Evolutionary conservation across 2,888 invertebrate species (phyloP), one percentile per base, ranked within the genome.

Genomic region (Zygaena filipendulae): DNA sequence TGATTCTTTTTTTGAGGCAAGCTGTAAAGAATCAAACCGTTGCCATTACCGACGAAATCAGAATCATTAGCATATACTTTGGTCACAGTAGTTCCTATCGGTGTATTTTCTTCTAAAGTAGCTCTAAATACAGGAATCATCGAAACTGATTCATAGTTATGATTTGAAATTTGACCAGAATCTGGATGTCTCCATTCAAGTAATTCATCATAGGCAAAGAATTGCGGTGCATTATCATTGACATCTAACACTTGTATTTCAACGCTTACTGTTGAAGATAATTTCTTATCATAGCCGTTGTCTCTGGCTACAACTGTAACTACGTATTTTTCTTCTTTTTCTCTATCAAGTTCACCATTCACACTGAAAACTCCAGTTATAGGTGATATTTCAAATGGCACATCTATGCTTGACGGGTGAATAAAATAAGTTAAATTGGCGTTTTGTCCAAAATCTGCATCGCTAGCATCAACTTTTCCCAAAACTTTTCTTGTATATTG

Each of bases 11-110:
- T 81, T 35, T 88, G 85, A 1, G 87, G 84, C 23, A 93, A 74
- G 43, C 90, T 89, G 42, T 89, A 94, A 1, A 93, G 66, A 2
- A 94, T 85, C 22, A 92, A 64, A 0, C 93, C 93, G 50, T 94
- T 94, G n/a, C 93, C 93, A 50, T 93, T 92, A 2, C 91, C 90
- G 22, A 86, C 68, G 43, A 91, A 91, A 57, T 95, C 94, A 8
- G 90, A 86, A 62, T 95, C 94, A 39, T 92, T 92, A 1, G 94
- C 94, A 36, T 84, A 87, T 2, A 94, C 85, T 60, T 85, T 86
- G 1, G 87, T 85, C 0, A 94, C 87, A 23, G 86, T 74, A 20
- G 87, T 87, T 6, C 93, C 92, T 1, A 90, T 81, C 3, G 87
- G 86, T 8, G 86, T 83, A 52, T 91, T 90, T 55, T 93, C 90